phyloP scores from a whole-genome alignment of 2,797 vertebrate genomes.

The Chrysolophus pictus region DNA sequence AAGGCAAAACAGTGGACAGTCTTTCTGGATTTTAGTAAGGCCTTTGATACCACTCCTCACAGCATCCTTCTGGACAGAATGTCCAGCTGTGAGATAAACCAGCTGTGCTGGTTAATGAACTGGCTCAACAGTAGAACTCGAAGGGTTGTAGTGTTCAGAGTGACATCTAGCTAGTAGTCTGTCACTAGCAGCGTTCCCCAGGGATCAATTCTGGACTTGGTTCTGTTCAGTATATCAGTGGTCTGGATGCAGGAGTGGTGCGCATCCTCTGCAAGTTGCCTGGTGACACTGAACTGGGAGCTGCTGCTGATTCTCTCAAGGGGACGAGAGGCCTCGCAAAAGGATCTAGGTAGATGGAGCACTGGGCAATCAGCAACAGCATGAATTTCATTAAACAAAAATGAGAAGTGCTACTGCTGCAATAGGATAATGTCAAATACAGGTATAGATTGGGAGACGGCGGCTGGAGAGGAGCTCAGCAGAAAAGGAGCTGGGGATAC shows the following conservation, averaged over 20 bases:
- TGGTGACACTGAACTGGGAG: not conserved
- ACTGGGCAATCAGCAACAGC: not conserved
- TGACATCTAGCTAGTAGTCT: not conserved
- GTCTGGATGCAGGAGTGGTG: not conserved
- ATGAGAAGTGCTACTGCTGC: not conserved
- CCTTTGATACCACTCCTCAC: not conserved
- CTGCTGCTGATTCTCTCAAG: not conserved
- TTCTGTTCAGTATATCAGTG: not conserved
- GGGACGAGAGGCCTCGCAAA: not conserved
- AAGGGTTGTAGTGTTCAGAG: not conserved
- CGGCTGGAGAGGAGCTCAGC: not conserved
- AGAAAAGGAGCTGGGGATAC: not conserved
- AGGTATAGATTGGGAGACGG: not conserved
- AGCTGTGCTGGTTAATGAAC: not conserved
- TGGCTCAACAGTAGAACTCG: not conserved
- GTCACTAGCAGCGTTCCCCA: not conserved
- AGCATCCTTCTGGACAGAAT: not conserved
- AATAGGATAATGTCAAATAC: not conserved
- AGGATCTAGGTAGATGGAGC: not conserved
- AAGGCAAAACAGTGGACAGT: not conserved
- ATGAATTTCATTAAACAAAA: not conserved
- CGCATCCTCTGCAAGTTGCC: not conserved
- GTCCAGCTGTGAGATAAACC: not conserved
- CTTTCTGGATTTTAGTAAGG: not conserved
- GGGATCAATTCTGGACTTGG: not conserved